A percentile compares a stretch with the other conserved stretches of the same genome.
Evolutionary conservation across 2,113 vertebrate genomes (phyloP).

Genomic region (Drymodes brunneopygia): DNA sequence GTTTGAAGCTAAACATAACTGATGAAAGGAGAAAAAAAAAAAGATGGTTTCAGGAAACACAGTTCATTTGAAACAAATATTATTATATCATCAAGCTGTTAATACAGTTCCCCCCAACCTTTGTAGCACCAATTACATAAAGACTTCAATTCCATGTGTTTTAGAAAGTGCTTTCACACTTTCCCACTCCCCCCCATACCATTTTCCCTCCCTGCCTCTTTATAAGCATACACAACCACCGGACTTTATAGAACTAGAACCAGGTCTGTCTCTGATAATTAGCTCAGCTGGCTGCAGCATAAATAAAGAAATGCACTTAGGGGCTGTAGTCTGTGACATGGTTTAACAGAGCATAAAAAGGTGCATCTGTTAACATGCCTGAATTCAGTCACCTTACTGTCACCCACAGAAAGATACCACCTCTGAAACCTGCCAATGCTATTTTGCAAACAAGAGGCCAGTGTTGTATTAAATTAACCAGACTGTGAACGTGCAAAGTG

Average conservation of each 20-base stretch:
- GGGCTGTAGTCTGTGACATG: slow-evolving; percentile 69
- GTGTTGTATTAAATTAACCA: slow-evolving; percentile 70
- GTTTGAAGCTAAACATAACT: neutral
- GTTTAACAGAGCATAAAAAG: slow-evolving; percentile 77
- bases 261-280: slow-evolving; percentile 71
- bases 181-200: neutral
- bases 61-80: neutral
- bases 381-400: slow-evolving; percentile 67
- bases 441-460: slow-evolving; percentile 68
- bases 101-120: neutral
- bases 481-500: slow-evolving; percentile 58
- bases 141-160: neutral
- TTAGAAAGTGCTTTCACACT: neutral
- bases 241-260: slow-evolving; percentile 55
- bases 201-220: neutral
- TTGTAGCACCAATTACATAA: neutral
- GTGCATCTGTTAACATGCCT: slow-evolving; percentile 72
- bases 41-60: neutral
- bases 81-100: neutral
- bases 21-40: neutral
- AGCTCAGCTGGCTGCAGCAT: slow-evolving; percentile 67
- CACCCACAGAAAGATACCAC: slow-evolving; percentile 61
- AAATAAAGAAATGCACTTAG: slow-evolving; percentile 71
- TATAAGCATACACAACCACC: neutral
- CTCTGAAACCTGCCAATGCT: slow-evolving; percentile 50